phyloP scores from a whole-genome alignment of 2,888 invertebrate genomes.

The Agonopterix arenella region DNA sequence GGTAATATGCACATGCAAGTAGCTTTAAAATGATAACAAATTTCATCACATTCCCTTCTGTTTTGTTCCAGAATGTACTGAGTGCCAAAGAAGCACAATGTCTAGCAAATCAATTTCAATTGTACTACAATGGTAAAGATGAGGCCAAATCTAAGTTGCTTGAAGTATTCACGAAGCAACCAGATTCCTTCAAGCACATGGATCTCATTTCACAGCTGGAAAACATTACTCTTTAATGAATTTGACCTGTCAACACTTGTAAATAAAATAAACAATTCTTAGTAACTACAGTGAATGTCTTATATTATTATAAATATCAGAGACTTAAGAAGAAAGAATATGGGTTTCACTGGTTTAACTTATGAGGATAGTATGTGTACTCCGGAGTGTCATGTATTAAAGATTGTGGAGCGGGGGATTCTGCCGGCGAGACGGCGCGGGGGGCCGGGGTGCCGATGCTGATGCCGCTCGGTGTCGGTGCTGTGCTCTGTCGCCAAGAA shows the following conservation, averaged over 20 bases:
- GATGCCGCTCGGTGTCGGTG: constrained; percentile 4
- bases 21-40: too few relatives aligned
- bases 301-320: too few relatives aligned
- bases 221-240: constrained; percentile 65
- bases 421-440: constrained; percentile 7
- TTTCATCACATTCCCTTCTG: constrained; percentile 1
- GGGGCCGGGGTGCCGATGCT: constrained; percentile 2
- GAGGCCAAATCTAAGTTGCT: constrained; percentile 78
- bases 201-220: constrained; percentile 88
- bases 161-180: constrained; percentile 81
- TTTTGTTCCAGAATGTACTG: constrained; percentile 76
- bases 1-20: too few relatives aligned
- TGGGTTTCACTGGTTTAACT: constrained; percentile 34
- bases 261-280: not conserved
- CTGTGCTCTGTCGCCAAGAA: not conserved
- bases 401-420: constrained; percentile 2
- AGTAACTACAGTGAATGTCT: too few relatives aligned
- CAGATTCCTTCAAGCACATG: constrained; percentile 88
- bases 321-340: too few relatives aligned
- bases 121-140: constrained; percentile 86
- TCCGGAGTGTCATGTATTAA: constrained; percentile 42
- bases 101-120: constrained; percentile 88
- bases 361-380: constrained; percentile 54
- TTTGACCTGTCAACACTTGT: not conserved
- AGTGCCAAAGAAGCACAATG: constrained; percentile 89